Percentiles rank a stretch among this genome's conserved stretches.
Conservation (phyloP, 2,113 vertebrate species). For the Sylvietta virens region DNA sequence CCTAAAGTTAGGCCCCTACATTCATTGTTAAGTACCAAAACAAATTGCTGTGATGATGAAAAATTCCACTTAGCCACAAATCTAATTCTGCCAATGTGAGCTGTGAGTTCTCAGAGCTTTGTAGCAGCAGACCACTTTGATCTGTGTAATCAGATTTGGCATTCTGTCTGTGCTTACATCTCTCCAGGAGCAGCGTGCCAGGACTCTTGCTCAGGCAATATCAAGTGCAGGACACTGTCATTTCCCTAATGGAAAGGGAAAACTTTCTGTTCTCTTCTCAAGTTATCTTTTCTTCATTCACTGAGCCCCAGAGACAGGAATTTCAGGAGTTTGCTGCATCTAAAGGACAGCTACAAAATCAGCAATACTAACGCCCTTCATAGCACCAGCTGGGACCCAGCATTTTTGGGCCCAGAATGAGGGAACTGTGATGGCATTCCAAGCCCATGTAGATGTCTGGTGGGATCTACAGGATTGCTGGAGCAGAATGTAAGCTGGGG, state of each 20-base stretch:
- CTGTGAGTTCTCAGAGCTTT: slow-evolving; percentile 8
- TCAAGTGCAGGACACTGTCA: neutral
- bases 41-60: neutral
- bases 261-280: neutral
- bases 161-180: neutral
- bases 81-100: neutral
- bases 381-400: neutral
- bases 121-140: slow-evolving; percentile 1
- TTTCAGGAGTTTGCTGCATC: neutral
- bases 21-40: slow-evolving; percentile 10
- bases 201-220: neutral
- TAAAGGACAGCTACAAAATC: neutral
- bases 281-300: neutral
- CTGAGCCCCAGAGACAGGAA: neutral
- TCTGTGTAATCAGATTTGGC: slow-evolving; percentile 32
- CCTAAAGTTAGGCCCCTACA: neutral
- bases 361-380: neutral
- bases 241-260: neutral
- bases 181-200: neutral
- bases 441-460: neutral
- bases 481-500: neutral
- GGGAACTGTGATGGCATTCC: neutral
- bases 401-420: neutral
- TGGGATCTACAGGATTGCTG: neutral
- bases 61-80: slow-evolving; percentile 41